A percentile compares a stretch with the other conserved stretches of the same genome.
These are phyloP conservation scores for Pogoniulus pusillus DNA, from an alignment of 2,797 vertebrate species.

Conservation along the genomic window DNA sequence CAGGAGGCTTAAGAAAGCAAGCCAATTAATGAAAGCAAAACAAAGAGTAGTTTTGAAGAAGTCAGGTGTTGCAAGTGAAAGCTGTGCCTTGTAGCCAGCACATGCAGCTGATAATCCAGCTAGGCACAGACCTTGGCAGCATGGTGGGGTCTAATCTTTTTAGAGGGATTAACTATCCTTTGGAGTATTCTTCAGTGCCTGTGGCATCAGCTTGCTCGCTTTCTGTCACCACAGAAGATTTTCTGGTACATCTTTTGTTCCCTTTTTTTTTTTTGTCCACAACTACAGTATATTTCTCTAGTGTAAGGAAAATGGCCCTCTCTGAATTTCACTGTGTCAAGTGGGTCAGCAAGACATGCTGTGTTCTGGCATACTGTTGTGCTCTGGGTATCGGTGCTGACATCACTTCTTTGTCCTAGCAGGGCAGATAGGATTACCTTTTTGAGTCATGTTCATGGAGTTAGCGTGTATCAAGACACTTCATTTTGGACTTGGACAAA, in stretches of 20 bases:
- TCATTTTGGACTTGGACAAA: neutral
- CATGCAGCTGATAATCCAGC: constrained; percentile 41
- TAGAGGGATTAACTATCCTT: constrained; percentile 55
- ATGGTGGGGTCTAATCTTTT: constrained; percentile 56
- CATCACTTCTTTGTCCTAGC: neutral
- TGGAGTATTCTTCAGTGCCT: constrained; percentile 27
- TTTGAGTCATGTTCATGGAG: neutral
- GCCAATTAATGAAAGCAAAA: constrained; percentile 51
- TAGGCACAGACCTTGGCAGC: constrained; percentile 31
- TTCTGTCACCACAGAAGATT: neutral
- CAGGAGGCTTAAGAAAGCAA: constrained; percentile 8
- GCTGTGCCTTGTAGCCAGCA: constrained; percentile 34
- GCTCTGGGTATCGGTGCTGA: neutral
- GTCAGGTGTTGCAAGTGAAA: constrained; percentile 54
- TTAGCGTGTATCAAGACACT: neutral
- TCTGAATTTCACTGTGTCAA: neutral
- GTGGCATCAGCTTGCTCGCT: constrained; percentile 17
- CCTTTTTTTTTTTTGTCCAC: neutral
- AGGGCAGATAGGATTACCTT: neutral
- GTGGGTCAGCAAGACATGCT: neutral
- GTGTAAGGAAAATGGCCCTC: neutral
- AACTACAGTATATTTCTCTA: neutral
- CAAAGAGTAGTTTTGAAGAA: constrained; percentile 55
- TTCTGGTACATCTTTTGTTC: neutral
- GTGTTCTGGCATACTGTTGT: neutral